Evolutionary conservation across 2,113 vertebrate genomes (phyloP).

Genomic region (Pseudopodoces humilis): DNA sequence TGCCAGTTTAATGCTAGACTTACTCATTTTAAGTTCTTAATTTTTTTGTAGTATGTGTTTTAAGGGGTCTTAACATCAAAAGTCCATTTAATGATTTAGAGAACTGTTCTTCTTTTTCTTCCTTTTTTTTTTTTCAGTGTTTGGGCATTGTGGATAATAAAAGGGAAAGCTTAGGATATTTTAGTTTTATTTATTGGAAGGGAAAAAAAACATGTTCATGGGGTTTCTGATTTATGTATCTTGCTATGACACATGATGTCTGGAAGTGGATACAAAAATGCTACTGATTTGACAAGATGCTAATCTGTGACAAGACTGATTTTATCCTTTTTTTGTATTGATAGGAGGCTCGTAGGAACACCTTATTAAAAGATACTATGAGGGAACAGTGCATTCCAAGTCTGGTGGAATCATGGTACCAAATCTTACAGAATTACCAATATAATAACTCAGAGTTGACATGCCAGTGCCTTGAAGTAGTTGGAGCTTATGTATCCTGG

Average conservation of each 20-base stretch:
- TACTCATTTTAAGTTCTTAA: neutral
- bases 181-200: neutral
- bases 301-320: neutral
- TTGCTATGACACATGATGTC: neutral
- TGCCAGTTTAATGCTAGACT: neutral
- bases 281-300: neutral
- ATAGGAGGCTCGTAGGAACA: slow-evolving; percentile 94
- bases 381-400: slow-evolving; percentile 94
- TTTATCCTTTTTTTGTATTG: neutral
- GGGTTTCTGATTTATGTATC: neutral
- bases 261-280: neutral
- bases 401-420: slow-evolving; percentile 98
- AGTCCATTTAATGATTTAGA: neutral
- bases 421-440: slow-evolving; percentile 95
- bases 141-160: neutral
- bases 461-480: slow-evolving; percentile 98
- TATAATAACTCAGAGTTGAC: slow-evolving; percentile 93
- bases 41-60: neutral
- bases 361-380: slow-evolving; percentile 94
- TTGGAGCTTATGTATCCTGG: slow-evolving; percentile 97
- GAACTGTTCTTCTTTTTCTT: neutral
- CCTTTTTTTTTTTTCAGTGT: neutral
- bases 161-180: rapidly evolving
- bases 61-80: neutral
- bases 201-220: neutral